Evolutionary conservation across 2,888 invertebrate species (phyloP), one percentile per base, ranked within the genome.

Genomic region (Hesperia comma): DNA sequence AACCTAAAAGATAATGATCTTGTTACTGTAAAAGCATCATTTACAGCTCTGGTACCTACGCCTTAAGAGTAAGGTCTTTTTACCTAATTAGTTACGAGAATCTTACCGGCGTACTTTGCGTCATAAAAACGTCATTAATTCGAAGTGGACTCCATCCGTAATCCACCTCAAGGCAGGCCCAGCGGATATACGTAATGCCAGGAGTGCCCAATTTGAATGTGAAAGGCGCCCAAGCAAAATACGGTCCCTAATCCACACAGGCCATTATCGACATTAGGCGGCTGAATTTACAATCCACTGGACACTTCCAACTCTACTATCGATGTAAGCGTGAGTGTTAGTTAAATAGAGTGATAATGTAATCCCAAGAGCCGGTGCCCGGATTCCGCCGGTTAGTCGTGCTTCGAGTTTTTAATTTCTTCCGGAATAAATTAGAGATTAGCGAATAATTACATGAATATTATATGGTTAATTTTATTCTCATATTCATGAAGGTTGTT

Each of bases 241-340:
- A 58, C 58, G 58, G 33, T n/a, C 58, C 64, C 58, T 64, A 58
- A 64, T 64, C 53, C 58, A 15, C 58, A 17, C 64, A 43, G 53
- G 41, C 64, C 64, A 64, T 64, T 64, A 64, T 64, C 58, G 57
- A 64, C 64, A 58, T 58, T 53, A 64, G 33, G 64, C 41, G 64
- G 41, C 40, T 51, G 57, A 41, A 51, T 63, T 57, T 64, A 64
- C 63, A 64, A 64, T 51, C 51, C 57, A n/a, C 56, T 37, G 32
- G 49, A 64, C 57, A 43, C 26, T 49, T 51, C 21, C 63, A 40
- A 40, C 40, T 14, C 14, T 26, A n/a, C n/a, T 57, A n/a, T 17
- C 19, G 6, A 49, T 49, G 49, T 49, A 15, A 19, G 19, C 17
- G 49, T 10, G n/a, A 49, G 49, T 19, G 49, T 49, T 10, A 49